Percentiles rank a stretch among this genome's conserved stretches.
Conservation (phyloP, 2,888 invertebrate genomes). For the Pelosia muscerda region DNA sequence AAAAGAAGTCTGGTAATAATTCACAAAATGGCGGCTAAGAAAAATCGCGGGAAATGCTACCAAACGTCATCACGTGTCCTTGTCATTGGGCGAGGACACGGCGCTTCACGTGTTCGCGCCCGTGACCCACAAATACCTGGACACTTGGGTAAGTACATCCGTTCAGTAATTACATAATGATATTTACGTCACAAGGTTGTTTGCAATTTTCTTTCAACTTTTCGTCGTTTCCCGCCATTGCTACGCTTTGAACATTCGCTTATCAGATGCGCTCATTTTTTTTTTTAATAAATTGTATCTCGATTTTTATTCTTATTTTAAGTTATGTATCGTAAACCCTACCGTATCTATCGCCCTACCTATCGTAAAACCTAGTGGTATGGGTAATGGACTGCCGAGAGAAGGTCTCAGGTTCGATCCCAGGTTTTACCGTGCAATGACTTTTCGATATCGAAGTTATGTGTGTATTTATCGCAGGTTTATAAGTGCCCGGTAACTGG, state of each 20-base stretch:
- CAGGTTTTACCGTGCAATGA: no score
- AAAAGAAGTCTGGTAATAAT: conserved; percentile 23
- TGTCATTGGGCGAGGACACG: conserved; percentile 58
- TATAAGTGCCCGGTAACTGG: no score
- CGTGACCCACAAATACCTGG: conserved; percentile 57
- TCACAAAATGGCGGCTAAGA: conserved; percentile 47
- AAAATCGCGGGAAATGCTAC: conserved; percentile 45
- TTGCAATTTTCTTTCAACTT: conserved; percentile 33
- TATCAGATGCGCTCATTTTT: conserved; percentile 15
- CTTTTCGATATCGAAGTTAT: no score
- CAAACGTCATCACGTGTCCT: conserved; percentile 27
- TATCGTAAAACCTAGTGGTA: no score
- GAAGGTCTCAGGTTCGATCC: no score
- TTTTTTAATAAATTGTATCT: conserved; percentile 2
- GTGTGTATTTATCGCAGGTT: no score
- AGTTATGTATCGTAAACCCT: no score
- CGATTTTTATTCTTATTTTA: background rate
- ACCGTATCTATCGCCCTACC: no score
- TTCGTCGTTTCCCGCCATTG: conserved; percentile 31
- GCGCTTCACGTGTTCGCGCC: conserved; percentile 55
- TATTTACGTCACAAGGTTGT: conserved; percentile 48
- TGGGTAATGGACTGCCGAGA: no score
- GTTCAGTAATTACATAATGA: conserved; percentile 45
- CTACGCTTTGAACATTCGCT: conserved; percentile 26
- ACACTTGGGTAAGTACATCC: conserved; percentile 44